Conservation (phyloP, 2,888 invertebrate genomes). For the Sylvicola cinctus region DNA sequence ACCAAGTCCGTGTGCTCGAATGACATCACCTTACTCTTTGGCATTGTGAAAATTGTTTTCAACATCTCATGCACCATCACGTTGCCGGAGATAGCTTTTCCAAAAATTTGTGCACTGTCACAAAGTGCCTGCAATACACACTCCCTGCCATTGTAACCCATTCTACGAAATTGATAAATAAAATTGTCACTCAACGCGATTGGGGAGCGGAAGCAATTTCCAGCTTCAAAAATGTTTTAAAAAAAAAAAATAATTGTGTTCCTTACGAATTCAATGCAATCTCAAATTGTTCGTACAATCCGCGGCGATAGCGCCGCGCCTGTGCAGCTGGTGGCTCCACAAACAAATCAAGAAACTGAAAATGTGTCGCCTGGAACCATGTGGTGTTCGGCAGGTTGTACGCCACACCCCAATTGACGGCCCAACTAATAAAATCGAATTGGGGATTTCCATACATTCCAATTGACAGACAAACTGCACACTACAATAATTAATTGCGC, state of each 20-base stretch:
- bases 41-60: conserved; percentile 48
- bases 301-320: conserved; percentile 39
- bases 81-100: conserved; percentile 28
- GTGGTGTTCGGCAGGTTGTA: conserved; percentile 37
- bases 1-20: conserved; percentile 42
- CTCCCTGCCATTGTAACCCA: conserved; percentile 51
- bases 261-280: conserved; percentile 46
- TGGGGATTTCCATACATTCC: conserved; percentile 35
- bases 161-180: conserved; percentile 28
- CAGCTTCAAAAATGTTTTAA: too few relatives aligned
- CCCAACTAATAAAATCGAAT: conserved; percentile 36
- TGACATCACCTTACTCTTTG: conserved; percentile 36
- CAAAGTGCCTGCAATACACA: conserved; percentile 53
- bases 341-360: conserved; percentile 11
- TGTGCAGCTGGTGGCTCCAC: conserved; percentile 23
- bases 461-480: conserved; percentile 39
- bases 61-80: conserved; percentile 50
- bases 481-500: conserved; percentile 11
- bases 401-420: conserved; percentile 49
- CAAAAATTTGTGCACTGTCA: conserved; percentile 43
- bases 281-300: conserved; percentile 47
- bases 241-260: conserved; percentile 6
- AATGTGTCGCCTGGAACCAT: conserved; percentile 25
- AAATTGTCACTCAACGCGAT: background rate
- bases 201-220: too few relatives aligned